phyloP scores from a whole-genome alignment of 2,113 vertebrate species.

The Hippoglossus stenolepis region DNA sequence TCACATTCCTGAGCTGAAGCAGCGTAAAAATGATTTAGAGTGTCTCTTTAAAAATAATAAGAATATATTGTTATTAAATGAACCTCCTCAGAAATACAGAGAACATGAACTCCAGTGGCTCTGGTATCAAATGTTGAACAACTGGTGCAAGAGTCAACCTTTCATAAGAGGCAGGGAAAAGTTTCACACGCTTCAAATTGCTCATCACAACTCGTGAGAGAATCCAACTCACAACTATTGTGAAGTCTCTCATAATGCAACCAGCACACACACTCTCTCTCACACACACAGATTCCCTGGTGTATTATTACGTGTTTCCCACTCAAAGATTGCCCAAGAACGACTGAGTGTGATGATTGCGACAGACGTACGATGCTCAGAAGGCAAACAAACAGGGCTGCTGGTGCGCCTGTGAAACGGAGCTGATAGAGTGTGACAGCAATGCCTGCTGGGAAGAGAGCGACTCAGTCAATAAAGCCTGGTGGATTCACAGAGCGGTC shows the following conservation, averaged over 20 bases:
- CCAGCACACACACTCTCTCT: background rate
- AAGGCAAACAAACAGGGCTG: slow-evolving; percentile 61
- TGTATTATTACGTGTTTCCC: slow-evolving; percentile 36
- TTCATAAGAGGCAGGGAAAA: slow-evolving; percentile 25
- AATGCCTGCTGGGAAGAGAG: slow-evolving; percentile 49
- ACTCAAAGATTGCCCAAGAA: slow-evolving; percentile 55
- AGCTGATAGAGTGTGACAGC: slow-evolving; percentile 61
- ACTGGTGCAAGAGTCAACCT: slow-evolving; percentile 18
- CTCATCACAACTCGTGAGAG: slow-evolving; percentile 3
- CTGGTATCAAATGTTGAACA: slow-evolving; percentile 12
- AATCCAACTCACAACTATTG: slow-evolving; percentile 17
- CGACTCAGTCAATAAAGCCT: slow-evolving; percentile 41
- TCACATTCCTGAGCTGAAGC: too few relatives aligned
- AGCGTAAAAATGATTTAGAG: too few relatives aligned
- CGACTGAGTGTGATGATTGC: slow-evolving; percentile 54
- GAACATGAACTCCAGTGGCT: background rate
- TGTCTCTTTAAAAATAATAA: too few relatives aligned
- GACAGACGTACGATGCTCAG: slow-evolving; percentile 52
- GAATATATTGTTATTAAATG: too few relatives aligned
- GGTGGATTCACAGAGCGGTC: slow-evolving; percentile 15
- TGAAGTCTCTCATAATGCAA: slow-evolving; percentile 33
- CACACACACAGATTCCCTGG: slow-evolving; percentile 20
- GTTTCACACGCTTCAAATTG: slow-evolving; percentile 29
- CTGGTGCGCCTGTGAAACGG: slow-evolving; percentile 43
- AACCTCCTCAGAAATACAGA: background rate